A percentile compares a stretch with the other conserved stretches of the same genome.
phyloP scores from a whole-genome alignment of 1,140 invertebrate species.

The Ceratina australensis region DNA sequence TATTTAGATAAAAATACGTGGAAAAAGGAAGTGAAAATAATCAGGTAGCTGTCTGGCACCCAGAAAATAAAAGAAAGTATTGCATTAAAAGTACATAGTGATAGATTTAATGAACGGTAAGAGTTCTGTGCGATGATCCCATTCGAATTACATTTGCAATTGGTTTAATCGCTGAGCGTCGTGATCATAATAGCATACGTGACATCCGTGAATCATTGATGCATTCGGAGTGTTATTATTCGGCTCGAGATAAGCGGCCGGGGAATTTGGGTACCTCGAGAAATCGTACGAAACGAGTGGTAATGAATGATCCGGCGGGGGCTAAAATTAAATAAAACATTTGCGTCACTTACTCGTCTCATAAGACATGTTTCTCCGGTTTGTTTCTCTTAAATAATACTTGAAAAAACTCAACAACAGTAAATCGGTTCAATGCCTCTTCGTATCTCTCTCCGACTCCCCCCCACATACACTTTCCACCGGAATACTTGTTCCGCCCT shows the following conservation, averaged over 20 bases:
- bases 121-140: not conserved
- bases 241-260: slow-evolving; percentile 47
- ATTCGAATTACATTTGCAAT: not conserved
- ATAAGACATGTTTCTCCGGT: slow-evolving; percentile 68
- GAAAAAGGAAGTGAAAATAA: not conserved
- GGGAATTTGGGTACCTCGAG: slow-evolving; percentile 31
- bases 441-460: slow-evolving; percentile 49
- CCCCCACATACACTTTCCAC: slow-evolving; percentile 47
- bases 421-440: slow-evolving; percentile 46
- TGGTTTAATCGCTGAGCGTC: not conserved
- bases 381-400: slow-evolving; percentile 48
- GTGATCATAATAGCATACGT: not conserved
- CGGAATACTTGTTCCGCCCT: slow-evolving; percentile 69
- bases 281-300: slow-evolving; percentile 6
- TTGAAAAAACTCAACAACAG: slow-evolving; percentile 36
- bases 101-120: not conserved
- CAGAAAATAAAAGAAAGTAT: not conserved
- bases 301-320: not conserved
- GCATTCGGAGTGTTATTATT: slow-evolving; percentile 39
- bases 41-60: not conserved
- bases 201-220: slow-evolving; percentile 17
- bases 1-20: not conserved
- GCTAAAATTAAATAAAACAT: not conserved
- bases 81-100: not conserved
- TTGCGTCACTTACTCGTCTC: slow-evolving; percentile 69